Evolutionary conservation across 2,113 vertebrate species (phyloP).

Genomic region (Speoplatyrhinus poulsoni): DNA sequence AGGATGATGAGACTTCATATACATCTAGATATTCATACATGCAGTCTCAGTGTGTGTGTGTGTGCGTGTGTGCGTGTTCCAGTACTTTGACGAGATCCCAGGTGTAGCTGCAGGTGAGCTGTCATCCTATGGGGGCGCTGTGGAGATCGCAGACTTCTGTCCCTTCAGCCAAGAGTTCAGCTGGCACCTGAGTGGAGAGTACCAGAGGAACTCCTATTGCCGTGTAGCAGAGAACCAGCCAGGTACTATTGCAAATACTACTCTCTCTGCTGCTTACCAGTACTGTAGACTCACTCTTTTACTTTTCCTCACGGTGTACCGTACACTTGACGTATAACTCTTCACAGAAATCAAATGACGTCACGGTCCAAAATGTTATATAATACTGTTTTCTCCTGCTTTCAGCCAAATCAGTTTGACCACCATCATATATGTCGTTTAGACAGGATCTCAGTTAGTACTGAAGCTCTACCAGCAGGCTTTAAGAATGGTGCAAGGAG

Average conservation of each 20-base stretch:
- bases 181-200: slow-evolving; percentile 93
- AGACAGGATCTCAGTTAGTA: no score
- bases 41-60: not conserved
- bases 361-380: no score
- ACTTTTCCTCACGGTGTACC: no score
- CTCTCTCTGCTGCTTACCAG: not conserved
- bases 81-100: slow-evolving; percentile 92
- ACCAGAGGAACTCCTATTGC: slow-evolving; percentile 94
- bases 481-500: no score
- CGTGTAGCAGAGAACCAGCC: slow-evolving; percentile 90
- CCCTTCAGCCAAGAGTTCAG: slow-evolving; percentile 98
- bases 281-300: no score
- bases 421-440: no score
- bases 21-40: not conserved
- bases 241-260: slow-evolving; percentile 64
- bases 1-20: not conserved
- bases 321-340: no score
- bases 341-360: no score
- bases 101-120: slow-evolving; percentile 82
- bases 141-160: slow-evolving; percentile 97
- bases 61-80: slow-evolving; percentile 10
- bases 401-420: no score
- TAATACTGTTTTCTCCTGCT: no score
- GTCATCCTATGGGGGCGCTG: slow-evolving; percentile 88
- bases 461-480: no score